Conservation (phyloP, 2,113 vertebrate species). For the Solenodon paradoxus region DNA sequence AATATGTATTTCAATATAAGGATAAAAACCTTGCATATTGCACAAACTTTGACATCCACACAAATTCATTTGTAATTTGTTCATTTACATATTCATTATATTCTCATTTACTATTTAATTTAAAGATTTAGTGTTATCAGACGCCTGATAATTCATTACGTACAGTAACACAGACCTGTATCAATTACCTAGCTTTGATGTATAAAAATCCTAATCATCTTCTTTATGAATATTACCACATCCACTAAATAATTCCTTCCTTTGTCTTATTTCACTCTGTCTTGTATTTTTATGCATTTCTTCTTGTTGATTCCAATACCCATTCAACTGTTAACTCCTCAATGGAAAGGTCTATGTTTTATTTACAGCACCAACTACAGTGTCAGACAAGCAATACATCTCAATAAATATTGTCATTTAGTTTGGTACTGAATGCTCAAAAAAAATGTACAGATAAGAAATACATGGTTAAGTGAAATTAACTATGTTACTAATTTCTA, state of each 20-base stretch:
- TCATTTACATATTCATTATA: background rate
- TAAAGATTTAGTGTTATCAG: background rate
- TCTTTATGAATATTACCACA: background rate
- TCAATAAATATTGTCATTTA: background rate
- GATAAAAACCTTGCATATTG: background rate
- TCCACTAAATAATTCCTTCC: background rate
- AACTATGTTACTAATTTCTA: background rate
- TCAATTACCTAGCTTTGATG: background rate
- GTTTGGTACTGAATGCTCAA: background rate
- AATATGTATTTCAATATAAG: background rate
- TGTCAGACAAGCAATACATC: background rate
- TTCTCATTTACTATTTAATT: background rate
- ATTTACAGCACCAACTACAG: background rate
- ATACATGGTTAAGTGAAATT: background rate
- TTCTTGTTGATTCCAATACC: background rate
- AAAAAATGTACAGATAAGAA: background rate
- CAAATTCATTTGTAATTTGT: background rate
- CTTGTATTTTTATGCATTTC: background rate
- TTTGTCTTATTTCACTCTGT: background rate
- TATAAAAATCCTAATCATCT: background rate
- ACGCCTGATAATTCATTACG: background rate
- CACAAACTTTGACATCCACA: background rate
- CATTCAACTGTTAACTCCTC: background rate
- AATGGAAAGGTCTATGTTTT: background rate
- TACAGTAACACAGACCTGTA: background rate